Evolutionary conservation across 2,797 vertebrate species (phyloP).

Genomic region (Silurus aristotelis): DNA sequence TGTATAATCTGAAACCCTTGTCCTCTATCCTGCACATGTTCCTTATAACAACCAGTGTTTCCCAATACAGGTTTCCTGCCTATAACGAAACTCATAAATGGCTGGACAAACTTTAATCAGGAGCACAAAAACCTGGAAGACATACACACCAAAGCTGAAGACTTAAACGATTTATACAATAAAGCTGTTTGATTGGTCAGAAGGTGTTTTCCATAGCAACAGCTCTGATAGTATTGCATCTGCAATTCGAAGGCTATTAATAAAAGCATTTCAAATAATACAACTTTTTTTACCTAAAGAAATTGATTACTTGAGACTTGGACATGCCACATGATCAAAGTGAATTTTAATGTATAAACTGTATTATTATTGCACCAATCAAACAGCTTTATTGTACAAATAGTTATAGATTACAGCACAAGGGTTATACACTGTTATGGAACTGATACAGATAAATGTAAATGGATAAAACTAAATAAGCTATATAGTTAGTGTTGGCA

Average conservation of each 20-base stretch:
- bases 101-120: background rate
- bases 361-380: too few relatives aligned
- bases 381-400: too few relatives aligned
- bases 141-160: background rate
- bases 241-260: background rate
- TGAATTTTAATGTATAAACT: background rate
- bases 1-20: slow-evolving; percentile 17
- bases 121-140: too few relatives aligned
- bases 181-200: background rate
- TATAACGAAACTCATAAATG: background rate
- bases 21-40: slow-evolving; percentile 13
- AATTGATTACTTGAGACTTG: background rate
- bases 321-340: background rate
- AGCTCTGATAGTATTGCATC: background rate
- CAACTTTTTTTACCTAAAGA: background rate
- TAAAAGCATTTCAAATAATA: background rate
- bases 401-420: too few relatives aligned
- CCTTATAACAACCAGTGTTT: background rate
- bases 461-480: background rate
- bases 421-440: too few relatives aligned
- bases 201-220: background rate
- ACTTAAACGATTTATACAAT: background rate
- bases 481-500: background rate
- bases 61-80: background rate
- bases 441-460: too few relatives aligned